Evolutionary conservation across 2,797 vertebrate genomes (phyloP), one percentile per base, ranked within the genome.

Genomic region (Antrozous pallidus): DNA sequence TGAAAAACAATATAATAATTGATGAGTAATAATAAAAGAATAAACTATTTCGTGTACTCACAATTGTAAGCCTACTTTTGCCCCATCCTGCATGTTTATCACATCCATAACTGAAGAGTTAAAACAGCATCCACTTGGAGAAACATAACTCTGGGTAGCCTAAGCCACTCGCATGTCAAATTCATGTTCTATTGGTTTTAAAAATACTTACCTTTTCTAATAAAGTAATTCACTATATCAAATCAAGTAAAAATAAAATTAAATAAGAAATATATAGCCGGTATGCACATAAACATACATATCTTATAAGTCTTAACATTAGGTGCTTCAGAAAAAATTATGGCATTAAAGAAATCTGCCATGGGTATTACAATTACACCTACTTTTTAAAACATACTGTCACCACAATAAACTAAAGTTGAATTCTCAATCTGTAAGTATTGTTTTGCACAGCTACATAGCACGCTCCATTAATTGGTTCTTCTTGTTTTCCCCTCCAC

Each of bases 341-440:
- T 28, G 11, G 69, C 47, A 82, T 40, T 84, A 88, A 74, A 88
- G 51, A 83, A 88, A 81, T 87, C 36, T 56, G 51, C 38, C 36
- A 74, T 63, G 42, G 28, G 36, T 65, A 36, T 77, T 83, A 85
- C 82, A 74, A 89, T 74, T 63, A n/a, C 6, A 78, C 38, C 17
- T 92, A 87, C 81, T 93, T 95, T 90, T 12, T 28, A 95, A 86
- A 95, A 45, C 8, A 96, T 38, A 84, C 10, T 78, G 24, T 92
- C n/a, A 88, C 9, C 18, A 87, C 17, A 40, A 73, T 81, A 80
- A 93, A 69, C 31, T 85, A 89, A 85, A 65, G 54, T 6, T 47
- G 70, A 83, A 9, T 65, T 92, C 33, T 96, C 93, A 83, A 90
- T 63, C 73, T 51, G 28, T 61, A 36, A 91, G 73, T 94, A 96